These are phyloP conservation scores for Arizona elegans DNA, from an alignment of 2,113 vertebrate species.

Conservation along the genomic window DNA sequence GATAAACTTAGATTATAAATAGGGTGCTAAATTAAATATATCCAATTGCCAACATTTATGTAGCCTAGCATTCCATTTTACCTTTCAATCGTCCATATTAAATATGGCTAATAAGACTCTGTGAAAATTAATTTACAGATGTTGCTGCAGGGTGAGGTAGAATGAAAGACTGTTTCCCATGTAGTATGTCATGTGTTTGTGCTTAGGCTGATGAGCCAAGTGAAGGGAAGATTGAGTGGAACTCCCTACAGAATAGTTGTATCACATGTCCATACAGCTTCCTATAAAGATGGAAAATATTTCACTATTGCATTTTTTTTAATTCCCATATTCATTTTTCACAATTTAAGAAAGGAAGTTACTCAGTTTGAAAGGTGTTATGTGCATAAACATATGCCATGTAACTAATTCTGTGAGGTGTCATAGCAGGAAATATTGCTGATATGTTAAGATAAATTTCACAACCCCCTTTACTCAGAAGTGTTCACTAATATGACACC, in stretches of 20 bases:
- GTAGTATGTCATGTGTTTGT: background rate
- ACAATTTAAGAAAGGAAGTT: background rate
- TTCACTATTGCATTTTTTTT: background rate
- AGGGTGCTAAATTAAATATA: background rate
- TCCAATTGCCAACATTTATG: background rate
- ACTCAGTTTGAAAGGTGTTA: background rate
- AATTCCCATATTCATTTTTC: background rate
- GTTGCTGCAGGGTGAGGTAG: background rate
- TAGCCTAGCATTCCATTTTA: background rate
- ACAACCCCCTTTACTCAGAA: conserved; percentile 4
- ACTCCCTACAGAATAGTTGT: background rate
- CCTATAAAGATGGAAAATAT: background rate
- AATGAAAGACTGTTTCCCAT: background rate
- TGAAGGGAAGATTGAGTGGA: background rate
- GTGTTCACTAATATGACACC: background rate
- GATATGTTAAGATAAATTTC: background rate
- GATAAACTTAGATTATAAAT: background rate
- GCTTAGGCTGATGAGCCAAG: background rate
- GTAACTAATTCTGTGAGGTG: background rate
- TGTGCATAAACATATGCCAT: background rate
- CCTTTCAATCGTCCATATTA: background rate
- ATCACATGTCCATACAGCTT: background rate
- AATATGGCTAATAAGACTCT: background rate
- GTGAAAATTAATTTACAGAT: background rate
- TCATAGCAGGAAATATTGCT: background rate